Evolutionary conservation across 2,888 invertebrate genomes (phyloP).

Genomic region (Drosophila planitibia): DNA sequence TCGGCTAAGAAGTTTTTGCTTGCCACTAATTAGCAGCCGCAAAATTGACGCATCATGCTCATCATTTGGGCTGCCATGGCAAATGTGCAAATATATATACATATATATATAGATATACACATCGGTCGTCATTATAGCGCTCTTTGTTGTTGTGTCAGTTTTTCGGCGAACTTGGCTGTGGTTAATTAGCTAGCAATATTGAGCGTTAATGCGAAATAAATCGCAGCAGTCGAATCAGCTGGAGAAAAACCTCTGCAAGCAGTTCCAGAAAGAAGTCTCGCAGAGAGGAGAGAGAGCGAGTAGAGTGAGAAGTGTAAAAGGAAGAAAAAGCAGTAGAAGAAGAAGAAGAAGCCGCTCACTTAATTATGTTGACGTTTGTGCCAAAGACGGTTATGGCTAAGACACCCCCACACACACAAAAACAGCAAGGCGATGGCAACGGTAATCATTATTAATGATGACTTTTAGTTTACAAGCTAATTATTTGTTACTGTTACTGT

Average conservation of each 20-base stretch:
- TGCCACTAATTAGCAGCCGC: constrained; percentile 70
- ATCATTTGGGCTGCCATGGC: constrained; percentile 32
- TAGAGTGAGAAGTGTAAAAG: constrained; percentile 5
- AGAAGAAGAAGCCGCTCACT: constrained; percentile 54
- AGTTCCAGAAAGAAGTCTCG: constrained; percentile 34
- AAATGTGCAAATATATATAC: not conserved
- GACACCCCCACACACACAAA: constrained; percentile 13
- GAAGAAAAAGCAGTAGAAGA: constrained; percentile 15
- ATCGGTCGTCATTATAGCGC: constrained; percentile 18
- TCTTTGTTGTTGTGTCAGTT: constrained; percentile 44
- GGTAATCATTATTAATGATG: constrained; percentile 81
- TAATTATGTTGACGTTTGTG: constrained; percentile 80
- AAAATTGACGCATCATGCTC: constrained; percentile 77
- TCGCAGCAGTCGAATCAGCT: constrained; percentile 66
- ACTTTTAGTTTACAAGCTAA: constrained; percentile 81
- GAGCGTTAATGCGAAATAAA: constrained; percentile 82
- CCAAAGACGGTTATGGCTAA: constrained; percentile 37
- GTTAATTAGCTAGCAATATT: constrained; percentile 80
- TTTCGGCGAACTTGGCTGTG: constrained; percentile 61
- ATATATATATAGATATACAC: constrained; percentile 6
- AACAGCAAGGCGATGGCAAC: constrained; percentile 38
- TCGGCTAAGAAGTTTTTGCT: constrained; percentile 51
- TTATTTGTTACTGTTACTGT: constrained; percentile 76
- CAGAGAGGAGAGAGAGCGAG: not conserved
- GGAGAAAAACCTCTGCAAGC: constrained; percentile 38